Evolutionary conservation across 1,140 invertebrate genomes (phyloP).

Genomic region (Probaryconus sp.): DNA sequence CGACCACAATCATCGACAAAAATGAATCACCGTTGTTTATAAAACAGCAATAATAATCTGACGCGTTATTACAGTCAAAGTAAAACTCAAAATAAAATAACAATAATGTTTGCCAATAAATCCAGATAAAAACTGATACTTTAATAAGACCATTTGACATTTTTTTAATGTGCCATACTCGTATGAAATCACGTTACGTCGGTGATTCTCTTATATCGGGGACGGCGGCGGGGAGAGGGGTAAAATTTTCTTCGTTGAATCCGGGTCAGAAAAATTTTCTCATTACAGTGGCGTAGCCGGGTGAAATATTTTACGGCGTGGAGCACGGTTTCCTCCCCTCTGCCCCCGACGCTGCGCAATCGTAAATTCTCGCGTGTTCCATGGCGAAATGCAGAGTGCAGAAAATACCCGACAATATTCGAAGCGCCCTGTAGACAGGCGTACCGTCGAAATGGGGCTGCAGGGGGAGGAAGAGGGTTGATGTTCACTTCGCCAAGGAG

Average conservation of each 20-base stretch:
- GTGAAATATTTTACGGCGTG: conserved; percentile 57
- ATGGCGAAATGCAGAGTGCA: conserved; percentile 56
- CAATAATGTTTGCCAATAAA: too few species aligned
- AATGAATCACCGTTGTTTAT: too few species aligned
- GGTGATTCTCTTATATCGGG: conserved; percentile 10
- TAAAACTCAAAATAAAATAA: too few species aligned
- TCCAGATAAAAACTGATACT: conserved; percentile 1
- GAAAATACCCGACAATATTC: conserved; percentile 64
- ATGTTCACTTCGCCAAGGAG: conserved; percentile 56
- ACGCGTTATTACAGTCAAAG: too few species aligned
- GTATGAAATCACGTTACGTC: conserved; percentile 26
- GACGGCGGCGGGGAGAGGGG: too few species aligned
- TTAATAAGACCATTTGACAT: conserved; percentile 23
- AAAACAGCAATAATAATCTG: too few species aligned
- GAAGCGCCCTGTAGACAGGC: conserved; percentile 59
- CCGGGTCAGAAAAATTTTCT: conserved; percentile 62
- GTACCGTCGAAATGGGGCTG: conserved; percentile 62
- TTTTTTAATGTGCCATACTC: conserved; percentile 31
- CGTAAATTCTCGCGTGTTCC: conserved; percentile 55
- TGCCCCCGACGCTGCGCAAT: conserved; percentile 43
- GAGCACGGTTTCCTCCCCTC: too few species aligned
- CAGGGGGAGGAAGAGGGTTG: conserved; percentile 60
- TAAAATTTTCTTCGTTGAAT: conserved; percentile 45
- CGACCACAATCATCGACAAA: too few species aligned
- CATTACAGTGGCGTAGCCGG: conserved; percentile 39